Conservation (phyloP, 2,888 invertebrate genomes). For the Tipula vernalis region DNA sequence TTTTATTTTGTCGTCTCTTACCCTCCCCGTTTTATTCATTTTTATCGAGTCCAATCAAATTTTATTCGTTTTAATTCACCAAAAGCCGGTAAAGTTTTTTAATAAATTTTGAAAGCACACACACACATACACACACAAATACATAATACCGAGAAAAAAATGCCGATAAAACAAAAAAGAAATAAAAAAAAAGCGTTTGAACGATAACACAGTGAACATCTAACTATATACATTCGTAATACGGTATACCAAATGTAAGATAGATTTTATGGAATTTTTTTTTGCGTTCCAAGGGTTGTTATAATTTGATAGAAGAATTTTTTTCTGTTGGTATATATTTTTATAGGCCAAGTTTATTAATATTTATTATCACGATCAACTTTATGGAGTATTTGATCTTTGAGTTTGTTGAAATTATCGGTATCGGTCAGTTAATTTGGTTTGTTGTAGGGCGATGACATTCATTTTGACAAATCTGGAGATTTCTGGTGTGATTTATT, state of each 20-base stretch:
- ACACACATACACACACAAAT: background rate
- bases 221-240: background rate
- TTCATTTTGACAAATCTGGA: too few relatives aligned
- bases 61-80: background rate
- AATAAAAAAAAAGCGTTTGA: background rate
- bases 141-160: background rate
- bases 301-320: background rate
- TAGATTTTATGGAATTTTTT: background rate
- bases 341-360: background rate
- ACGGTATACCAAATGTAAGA: background rate
- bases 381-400: background rate
- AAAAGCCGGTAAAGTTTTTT: background rate
- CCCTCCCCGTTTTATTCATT: background rate
- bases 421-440: background rate
- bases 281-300: background rate
- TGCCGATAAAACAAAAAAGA: background rate
- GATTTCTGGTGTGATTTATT: too few relatives aligned
- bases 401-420: background rate
- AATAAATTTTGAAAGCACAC: background rate
- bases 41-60: conserved; percentile 4
- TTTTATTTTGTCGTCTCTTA: background rate
- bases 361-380: background rate
- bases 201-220: background rate
- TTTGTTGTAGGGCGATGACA: too few relatives aligned
- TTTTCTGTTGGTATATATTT: background rate